These are phyloP conservation scores for Apotomis capreana DNA, from an alignment of 2,888 invertebrate genomes.

Conservation along the genomic window DNA sequence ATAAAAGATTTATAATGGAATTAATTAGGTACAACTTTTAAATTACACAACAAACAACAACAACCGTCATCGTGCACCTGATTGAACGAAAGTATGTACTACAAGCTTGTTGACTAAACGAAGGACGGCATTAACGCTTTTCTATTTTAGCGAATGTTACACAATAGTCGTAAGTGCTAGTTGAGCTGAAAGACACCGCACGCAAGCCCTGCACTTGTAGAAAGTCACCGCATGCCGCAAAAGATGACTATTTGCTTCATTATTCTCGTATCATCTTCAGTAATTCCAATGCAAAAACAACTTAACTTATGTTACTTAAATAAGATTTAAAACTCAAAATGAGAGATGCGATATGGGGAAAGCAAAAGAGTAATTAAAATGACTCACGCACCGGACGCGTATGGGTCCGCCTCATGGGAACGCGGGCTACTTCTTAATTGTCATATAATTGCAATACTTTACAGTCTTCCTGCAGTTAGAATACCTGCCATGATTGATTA, in stretches of 20 bases:
- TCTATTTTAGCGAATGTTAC: slow-evolving; percentile 76
- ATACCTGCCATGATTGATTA: slow-evolving; percentile 46
- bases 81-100: slow-evolving; percentile 31
- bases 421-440: slow-evolving; percentile 64
- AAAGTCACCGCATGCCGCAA: slow-evolving; percentile 58
- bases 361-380: slow-evolving; percentile 57
- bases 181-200: slow-evolving; percentile 59
- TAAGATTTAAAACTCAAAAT: background rate
- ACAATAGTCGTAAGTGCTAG: slow-evolving; percentile 60
- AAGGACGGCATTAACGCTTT: slow-evolving; percentile 63
- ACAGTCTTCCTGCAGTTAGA: slow-evolving; percentile 59
- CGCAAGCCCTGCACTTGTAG: slow-evolving; percentile 65
- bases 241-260: slow-evolving; percentile 5
- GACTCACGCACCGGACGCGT: slow-evolving; percentile 68
- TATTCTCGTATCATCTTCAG: slow-evolving; percentile 2
- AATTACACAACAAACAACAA: slow-evolving; percentile 21
- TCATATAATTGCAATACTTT: slow-evolving; percentile 62
- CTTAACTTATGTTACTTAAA: background rate
- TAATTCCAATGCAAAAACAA: background rate
- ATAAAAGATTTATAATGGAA: slow-evolving; percentile 14
- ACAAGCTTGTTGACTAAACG: slow-evolving; percentile 39
- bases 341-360: background rate
- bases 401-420: slow-evolving; percentile 50
- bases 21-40: slow-evolving; percentile 10
- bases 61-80: slow-evolving; percentile 6